Evolutionary conservation across 1,140 invertebrate genomes (phyloP), one percentile per base, ranked within the genome.

Genomic region (Drosophila willistoni): DNA sequence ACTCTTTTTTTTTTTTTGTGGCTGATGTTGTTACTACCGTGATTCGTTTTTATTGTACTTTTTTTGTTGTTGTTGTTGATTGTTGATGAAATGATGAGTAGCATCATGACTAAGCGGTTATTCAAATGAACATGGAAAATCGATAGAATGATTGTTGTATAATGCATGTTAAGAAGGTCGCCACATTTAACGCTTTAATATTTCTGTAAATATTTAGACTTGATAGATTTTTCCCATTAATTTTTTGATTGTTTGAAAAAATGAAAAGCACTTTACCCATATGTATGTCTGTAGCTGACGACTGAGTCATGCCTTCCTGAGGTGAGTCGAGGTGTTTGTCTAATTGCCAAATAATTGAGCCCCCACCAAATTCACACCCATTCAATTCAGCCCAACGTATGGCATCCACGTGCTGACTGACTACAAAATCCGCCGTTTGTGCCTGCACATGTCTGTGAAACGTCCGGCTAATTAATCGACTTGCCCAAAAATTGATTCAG

Each of bases 131-230:
- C 73, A 83, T 78, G 84, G 71, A 89, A 89, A 87, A 87, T 87
- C 83, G 80, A 87, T 87, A 87, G 77, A 87, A 87, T 87, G 84
- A 87, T 87, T 89, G 77, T 87, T 87, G 80, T 87, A 83, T 89
- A 89, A 87, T 89, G 72, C 79, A 74, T 55, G 65, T 47, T 61
- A 67, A 80, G 79, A 87, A 80, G 84, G 84, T 89, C 77, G 84
- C 56, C 65, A 63, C 66, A 89, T 89, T 89, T 69, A 90, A 89
- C 77, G 83, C 84, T 87, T 87, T 87, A 89, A 87, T 84, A 83
- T 71, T 68, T 76, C 71, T 79, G 69, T 70, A 80, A 87, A 87
- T 87, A 83, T 87, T 87, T 89, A 66, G 83, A 86, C 76, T 71
- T 55, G 41, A 41, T 72, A 68, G 64, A 55, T 41, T 62, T 67